Evolutionary conservation across 2,888 invertebrate species (phyloP).

Genomic region (Horisme vitalbata): DNA sequence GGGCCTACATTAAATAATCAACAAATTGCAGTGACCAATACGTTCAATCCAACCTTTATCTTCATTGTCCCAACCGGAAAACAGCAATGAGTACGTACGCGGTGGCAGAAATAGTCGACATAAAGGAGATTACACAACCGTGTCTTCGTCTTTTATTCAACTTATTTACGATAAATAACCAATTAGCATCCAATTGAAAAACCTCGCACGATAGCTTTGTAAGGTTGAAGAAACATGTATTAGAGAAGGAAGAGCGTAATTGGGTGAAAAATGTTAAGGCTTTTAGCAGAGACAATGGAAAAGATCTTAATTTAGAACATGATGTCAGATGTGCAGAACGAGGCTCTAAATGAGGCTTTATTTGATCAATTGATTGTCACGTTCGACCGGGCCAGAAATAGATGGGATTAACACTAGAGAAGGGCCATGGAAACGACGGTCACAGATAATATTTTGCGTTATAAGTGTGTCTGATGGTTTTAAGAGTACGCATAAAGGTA

Average conservation of each 20-base stretch:
- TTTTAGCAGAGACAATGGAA: conserved; percentile 12
- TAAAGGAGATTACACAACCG: conserved; percentile 4
- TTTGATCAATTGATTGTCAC: conserved; percentile 34
- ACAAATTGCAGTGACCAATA: conserved; percentile 4
- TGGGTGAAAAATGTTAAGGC: not conserved
- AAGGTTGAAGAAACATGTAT: conserved; percentile 5
- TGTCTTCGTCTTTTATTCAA: not conserved
- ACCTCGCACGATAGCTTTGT: conserved; percentile 2
- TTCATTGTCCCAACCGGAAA: conserved; percentile 18
- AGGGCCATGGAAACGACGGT: conserved; percentile 3
- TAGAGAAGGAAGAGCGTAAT: not conserved
- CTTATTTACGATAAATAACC: conserved; percentile 8
- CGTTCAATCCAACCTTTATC: conserved; percentile 4
- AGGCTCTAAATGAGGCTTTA: conserved; percentile 19
- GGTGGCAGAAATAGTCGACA: conserved; percentile 6
- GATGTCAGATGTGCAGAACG: conserved; percentile 23
- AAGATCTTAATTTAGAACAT: conserved; percentile 11
- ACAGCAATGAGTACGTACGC: conserved; percentile 11
- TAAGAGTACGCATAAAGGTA: too few relatives aligned
- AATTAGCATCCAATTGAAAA: conserved; percentile 20
- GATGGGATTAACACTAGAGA: conserved; percentile 9
- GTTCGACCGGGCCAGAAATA: conserved; percentile 22
- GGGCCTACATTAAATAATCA: not conserved
- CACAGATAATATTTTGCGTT: not conserved
- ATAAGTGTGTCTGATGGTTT: too few relatives aligned